Base-by-base conservation (phyloP, 2,113 vertebrate species). In the Peromyscus maniculatus region DNA sequence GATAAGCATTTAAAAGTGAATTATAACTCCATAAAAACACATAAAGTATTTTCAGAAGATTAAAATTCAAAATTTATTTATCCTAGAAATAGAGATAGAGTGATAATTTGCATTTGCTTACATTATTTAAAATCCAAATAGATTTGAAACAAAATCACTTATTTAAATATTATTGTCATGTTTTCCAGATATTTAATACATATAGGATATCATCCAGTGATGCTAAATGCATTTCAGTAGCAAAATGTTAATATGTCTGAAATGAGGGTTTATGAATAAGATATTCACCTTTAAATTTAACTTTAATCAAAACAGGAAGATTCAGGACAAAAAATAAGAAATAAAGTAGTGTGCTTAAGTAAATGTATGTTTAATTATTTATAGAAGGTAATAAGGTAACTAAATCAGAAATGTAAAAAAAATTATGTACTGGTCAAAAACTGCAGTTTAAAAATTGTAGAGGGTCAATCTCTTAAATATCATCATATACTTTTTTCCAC, bases 331-430 rank as follows among this genome's bases (percentile, higher is more conserved):
- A 67, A 46, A 62, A 36, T 24, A 31, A 88, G 82, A 75, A 89
- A 90, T 82, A 8, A 82, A 77, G 31, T 26, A 19, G 52, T 78
- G 22, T 52, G 16, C 75, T 87, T 87, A 94, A 96, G 33, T 2
- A 94, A 95, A 90, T 72, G 4, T 71, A n/a, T 72, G 57, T 66
- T 69, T 59, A 93, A 87, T 69, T 91, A 86, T 93, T 91, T 92
- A 43, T 49, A 67, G 2, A 21, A 96, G 26, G 22, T 49, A 89
- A 80, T 91, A 94, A 71, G 19, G 24, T 62, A 90, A 80, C 49
- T 82, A 95, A 95, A 67, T 55, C 39, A 97, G 11, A 67, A 91
- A 67, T 92, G 26, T 49, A 33, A 43, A 95, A 95, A 55, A 87
- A 82, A 89, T 78, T 49, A 77, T 66, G 26, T 52, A 52, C 9